A percentile compares a stretch with the other conserved stretches of the same genome.
phyloP scores from a whole-genome alignment of 1,140 invertebrate genomes.

The Euborellia annulipes region DNA sequence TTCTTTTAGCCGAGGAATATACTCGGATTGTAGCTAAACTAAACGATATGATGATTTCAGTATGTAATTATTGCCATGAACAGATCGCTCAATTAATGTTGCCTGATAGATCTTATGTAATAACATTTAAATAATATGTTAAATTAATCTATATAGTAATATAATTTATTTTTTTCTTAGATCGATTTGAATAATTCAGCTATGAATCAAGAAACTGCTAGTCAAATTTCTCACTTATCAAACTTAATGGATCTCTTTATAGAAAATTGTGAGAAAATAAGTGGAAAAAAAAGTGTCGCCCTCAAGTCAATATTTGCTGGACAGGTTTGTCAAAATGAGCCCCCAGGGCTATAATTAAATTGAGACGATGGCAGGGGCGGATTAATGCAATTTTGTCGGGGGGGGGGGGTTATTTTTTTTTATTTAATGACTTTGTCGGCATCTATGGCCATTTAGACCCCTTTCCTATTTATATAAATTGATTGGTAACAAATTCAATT shows the following conservation, averaged over 20 bases:
- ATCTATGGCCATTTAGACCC: too few species aligned
- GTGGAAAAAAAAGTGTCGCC: constrained; percentile 60
- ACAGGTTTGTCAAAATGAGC: too few species aligned
- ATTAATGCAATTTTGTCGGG: too few species aligned
- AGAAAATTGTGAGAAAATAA: constrained; percentile 55
- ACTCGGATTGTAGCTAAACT: constrained; percentile 48
- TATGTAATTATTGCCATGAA: constrained; percentile 87
- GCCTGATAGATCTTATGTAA: constrained; percentile 32
- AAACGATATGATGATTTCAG: constrained; percentile 53
- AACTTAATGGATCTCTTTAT: constrained; percentile 66
- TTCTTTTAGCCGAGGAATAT: constrained; percentile 54
- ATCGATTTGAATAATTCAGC: too few species aligned
- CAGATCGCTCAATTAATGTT: constrained; percentile 73
- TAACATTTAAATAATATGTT: not conserved
- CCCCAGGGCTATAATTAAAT: too few species aligned
- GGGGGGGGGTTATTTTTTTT: too few species aligned
- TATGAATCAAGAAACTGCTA: constrained; percentile 42
- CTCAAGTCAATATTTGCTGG: constrained; percentile 69
- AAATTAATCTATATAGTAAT: too few species aligned
- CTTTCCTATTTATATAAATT: too few species aligned
- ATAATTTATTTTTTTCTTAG: too few species aligned
- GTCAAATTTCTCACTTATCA: constrained; percentile 63
- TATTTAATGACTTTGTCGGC: too few species aligned
- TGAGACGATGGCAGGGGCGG: too few species aligned
- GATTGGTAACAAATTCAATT: too few species aligned